Conservation (phyloP, 2,888 invertebrate species). For the Polymixis lichenea region DNA sequence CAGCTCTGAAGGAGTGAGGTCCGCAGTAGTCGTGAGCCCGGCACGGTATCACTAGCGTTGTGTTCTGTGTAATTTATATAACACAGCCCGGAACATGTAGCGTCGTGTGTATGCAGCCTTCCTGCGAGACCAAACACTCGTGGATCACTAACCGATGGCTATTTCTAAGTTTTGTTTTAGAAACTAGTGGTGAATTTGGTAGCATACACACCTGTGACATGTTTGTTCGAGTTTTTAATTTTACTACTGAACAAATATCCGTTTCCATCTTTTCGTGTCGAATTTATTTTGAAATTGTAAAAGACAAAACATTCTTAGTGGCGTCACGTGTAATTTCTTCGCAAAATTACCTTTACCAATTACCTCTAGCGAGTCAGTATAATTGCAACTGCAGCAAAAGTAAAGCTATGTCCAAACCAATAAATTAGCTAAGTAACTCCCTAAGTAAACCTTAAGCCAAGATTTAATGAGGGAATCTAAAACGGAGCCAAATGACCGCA, state of each 20-base stretch:
- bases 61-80: conserved; percentile 61
- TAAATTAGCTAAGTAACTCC: conserved; percentile 59
- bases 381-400: conserved; percentile 39
- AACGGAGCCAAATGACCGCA: conserved; percentile 58
- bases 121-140: background rate
- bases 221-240: background rate
- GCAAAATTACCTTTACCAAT: conserved; percentile 14
- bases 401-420: conserved; percentile 41
- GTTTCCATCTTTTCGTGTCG: background rate
- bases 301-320: background rate
- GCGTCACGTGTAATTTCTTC: background rate
- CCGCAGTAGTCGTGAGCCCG: conserved; percentile 26
- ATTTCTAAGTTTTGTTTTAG: conserved; percentile 26
- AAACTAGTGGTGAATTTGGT: background rate
- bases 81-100: conserved; percentile 35
- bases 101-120: conserved; percentile 3
- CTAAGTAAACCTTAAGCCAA: conserved; percentile 63
- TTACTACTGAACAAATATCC: background rate
- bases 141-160: conserved; percentile 12
- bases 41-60: conserved; percentile 44
- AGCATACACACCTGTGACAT: background rate
- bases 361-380: conserved; percentile 13
- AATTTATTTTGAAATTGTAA: background rate
- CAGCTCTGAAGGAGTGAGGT: conserved; percentile 16
- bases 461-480: conserved; percentile 62